Conservation (phyloP, 2,888 invertebrate species). For the Cosmia trapezina region DNA sequence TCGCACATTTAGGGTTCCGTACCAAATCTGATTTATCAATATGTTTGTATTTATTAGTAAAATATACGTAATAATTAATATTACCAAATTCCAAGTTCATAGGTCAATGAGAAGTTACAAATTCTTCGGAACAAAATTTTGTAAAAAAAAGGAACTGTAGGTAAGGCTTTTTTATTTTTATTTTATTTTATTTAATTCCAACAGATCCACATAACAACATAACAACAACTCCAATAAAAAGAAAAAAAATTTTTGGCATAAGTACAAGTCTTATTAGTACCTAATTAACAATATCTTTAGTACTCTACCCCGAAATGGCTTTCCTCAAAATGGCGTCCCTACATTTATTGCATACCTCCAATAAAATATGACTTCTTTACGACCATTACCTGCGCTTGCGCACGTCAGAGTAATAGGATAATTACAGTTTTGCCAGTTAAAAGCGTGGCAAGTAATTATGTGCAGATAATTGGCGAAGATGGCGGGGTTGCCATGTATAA, state of each 20-base stretch:
- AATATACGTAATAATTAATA: no score
- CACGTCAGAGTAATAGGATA: constrained; percentile 65
- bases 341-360: constrained; percentile 23
- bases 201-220: no score
- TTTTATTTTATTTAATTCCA: no score
- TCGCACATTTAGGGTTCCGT: no score
- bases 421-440: constrained; percentile 64
- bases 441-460: constrained; percentile 61
- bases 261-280: neutral
- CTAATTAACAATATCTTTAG: neutral
- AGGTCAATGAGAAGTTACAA: no score
- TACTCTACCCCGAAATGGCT: constrained; percentile 5
- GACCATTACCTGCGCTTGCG: constrained; percentile 50
- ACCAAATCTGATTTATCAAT: no score
- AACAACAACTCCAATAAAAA: neutral
- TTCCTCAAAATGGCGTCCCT: constrained; percentile 9
- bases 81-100: no score
- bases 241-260: neutral
- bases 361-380: constrained; percentile 62
- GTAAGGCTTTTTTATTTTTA: no score
- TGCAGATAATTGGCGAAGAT: constrained; percentile 57
- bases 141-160: no score
- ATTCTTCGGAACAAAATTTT: no score
- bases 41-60: no score
- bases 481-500: constrained; percentile 51